Percentiles rank a stretch among this genome's conserved stretches.
phyloP scores from a whole-genome alignment of 2,888 invertebrate genomes.

The Taenaris catops region DNA sequence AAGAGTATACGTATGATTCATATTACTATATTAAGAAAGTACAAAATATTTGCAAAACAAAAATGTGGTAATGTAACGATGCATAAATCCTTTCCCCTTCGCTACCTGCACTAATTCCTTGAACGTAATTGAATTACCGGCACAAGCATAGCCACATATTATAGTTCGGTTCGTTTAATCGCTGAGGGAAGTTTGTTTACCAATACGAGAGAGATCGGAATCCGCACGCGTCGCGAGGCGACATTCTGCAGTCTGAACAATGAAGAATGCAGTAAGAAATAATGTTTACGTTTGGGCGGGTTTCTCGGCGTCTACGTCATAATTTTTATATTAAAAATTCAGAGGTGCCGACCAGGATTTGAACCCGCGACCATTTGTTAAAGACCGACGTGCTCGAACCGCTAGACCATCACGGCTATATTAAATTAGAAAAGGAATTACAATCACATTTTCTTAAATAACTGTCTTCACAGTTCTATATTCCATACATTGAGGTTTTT shows the following conservation, averaged over 20 bases:
- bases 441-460: too few species aligned
- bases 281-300: slow-evolving; percentile 79
- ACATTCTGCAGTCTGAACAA: slow-evolving; percentile 72
- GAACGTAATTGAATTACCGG: slow-evolving; percentile 60
- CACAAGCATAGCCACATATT: slow-evolving; percentile 29
- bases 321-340: too few species aligned
- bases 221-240: slow-evolving; percentile 63
- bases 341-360: too few species aligned
- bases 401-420: too few species aligned
- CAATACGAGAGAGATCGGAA: slow-evolving; percentile 64
- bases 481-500: too few species aligned
- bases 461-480: too few species aligned
- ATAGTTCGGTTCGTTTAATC: slow-evolving; percentile 19
- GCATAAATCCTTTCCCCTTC: slow-evolving; percentile 28
- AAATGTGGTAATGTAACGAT: slow-evolving; percentile 5
- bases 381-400: too few species aligned
- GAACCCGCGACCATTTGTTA: too few species aligned
- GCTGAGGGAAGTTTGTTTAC: slow-evolving; percentile 63
- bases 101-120: slow-evolving; percentile 44
- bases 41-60: too few species aligned
- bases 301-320: slow-evolving; percentile 75
- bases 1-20: too few species aligned
- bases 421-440: too few species aligned
- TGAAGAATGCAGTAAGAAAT: slow-evolving; percentile 78
- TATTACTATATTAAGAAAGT: too few species aligned